These are phyloP conservation scores for Mimachlamys varia DNA, from an alignment of 2,888 invertebrate species.

Conservation along the genomic window DNA sequence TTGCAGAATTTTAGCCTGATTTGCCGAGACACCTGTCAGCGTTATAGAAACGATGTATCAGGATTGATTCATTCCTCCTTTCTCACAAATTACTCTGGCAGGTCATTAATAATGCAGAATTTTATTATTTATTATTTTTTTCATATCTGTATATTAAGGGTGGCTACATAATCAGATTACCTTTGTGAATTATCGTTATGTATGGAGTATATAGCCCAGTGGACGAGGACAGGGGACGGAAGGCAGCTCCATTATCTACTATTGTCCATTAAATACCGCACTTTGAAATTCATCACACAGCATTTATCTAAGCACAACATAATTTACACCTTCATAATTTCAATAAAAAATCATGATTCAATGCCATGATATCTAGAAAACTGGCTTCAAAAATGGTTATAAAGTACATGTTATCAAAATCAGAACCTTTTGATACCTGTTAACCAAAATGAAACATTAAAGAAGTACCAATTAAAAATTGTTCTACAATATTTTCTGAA, in stretches of 20 bases:
- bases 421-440: background rate
- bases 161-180: too few relatives aligned
- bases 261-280: background rate
- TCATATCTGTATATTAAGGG: background rate
- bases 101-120: background rate
- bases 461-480: background rate
- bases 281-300: background rate
- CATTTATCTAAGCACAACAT: background rate
- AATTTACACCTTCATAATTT: background rate
- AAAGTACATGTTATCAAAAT: background rate
- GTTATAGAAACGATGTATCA: background rate
- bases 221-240: too few relatives aligned
- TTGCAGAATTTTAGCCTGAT: slow-evolving; percentile 24
- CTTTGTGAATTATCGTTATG: background rate
- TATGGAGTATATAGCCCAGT: background rate
- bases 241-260: background rate
- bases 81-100: background rate
- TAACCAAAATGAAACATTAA: background rate
- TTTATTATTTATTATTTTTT: background rate
- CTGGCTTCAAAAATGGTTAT: background rate
- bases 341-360: background rate
- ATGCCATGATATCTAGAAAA: background rate
- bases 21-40: background rate
- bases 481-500: background rate
- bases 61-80: background rate